Conservation (phyloP, 2,888 invertebrate genomes). For the Cepaea hortensis region DNA sequence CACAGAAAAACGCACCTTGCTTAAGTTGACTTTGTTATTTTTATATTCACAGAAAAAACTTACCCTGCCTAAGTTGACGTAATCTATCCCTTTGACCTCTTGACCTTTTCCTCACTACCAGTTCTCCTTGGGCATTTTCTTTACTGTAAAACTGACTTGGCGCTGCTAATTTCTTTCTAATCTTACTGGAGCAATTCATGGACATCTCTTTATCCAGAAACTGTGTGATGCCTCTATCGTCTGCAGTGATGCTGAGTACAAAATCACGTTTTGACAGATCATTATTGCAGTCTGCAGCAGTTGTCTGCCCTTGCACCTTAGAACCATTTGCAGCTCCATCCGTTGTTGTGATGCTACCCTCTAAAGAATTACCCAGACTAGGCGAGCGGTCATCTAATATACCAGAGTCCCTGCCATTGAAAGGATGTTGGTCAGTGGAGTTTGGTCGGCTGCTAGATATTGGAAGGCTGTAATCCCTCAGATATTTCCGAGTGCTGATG, state of each 20-base stretch:
- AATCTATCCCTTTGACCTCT: slow-evolving; percentile 52
- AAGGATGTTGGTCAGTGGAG: slow-evolving; percentile 13
- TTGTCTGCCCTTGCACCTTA: background rate
- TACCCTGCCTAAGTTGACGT: slow-evolving; percentile 52
- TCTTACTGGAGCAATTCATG: background rate
- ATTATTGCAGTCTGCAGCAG: background rate
- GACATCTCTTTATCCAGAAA: slow-evolving; percentile 2
- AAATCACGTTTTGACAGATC: background rate
- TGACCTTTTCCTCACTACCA: slow-evolving; percentile 50
- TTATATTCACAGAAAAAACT: background rate
- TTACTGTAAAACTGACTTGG: slow-evolving; percentile 44
- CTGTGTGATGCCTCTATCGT: background rate
- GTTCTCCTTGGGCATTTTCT: slow-evolving; percentile 44
- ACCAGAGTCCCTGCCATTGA: slow-evolving; percentile 42
- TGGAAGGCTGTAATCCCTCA: slow-evolving; percentile 1
- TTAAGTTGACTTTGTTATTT: too few species aligned
- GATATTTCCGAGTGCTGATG: slow-evolving; percentile 15
- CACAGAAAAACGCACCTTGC: too few species aligned
- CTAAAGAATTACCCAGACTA: slow-evolving; percentile 42
- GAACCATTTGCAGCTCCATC: slow-evolving; percentile 36
- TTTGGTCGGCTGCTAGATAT: background rate
- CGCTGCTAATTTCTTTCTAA: slow-evolving; percentile 25
- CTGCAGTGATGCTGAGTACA: background rate
- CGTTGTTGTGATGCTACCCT: slow-evolving; percentile 38
- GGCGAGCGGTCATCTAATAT: slow-evolving; percentile 48